Base-by-base conservation (phyloP, 92 coral and sea anemone species). In the Hydrozoanthus gracilis region DNA sequence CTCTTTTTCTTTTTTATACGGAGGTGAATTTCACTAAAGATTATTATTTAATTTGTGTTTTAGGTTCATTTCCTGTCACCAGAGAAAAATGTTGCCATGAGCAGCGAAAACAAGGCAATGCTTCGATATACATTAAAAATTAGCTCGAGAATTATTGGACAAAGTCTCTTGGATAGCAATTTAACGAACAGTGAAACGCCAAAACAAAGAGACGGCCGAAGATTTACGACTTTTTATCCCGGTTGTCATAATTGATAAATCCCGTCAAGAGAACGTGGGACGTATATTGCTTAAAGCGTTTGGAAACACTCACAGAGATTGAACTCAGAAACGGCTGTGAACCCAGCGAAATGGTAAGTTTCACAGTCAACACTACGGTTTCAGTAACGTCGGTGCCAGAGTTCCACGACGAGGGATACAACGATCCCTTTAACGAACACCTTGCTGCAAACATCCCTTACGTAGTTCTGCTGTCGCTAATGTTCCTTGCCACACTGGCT, bases 401-500 rank as follows among this genome's bases (percentile, higher is more conserved):
- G 27, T 48, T 56, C 3, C 47, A 65, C 8, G 74, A 64, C 47
- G 75, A 65, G 0, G 6, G 7, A 2, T n/a, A 16, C 7, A 35
- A 8, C 6, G 85, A 80, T 9, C n/a, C 85, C 1, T 80, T 80
- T 60, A 47, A 14, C 44, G 70, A 54, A 50, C 85, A 80, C 56
- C 51, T 80, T 4, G 51, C 50, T 2, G 85, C 85, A 2, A 80
- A 80, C 55, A 80, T 92, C 17, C 73, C 88, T 1, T 94, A 92
- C 71, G 55, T 92, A 14, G 64, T 92, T 12, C 17, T 87, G 27
- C 83, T 94, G 4, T 77, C 90, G 74, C 52, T 94, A 50, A 89
- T 94, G 20, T 92, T 94, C 44, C 69, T 91, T 13, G 95, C 90
- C 0, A 94, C 98, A 4, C 60, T 94, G 10, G 76, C 82, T 39